A percentile compares a stretch with the other conserved stretches of the same genome.
Conservation (phyloP, 2,113 vertebrate species). For the Xenopus laevis region DNA sequence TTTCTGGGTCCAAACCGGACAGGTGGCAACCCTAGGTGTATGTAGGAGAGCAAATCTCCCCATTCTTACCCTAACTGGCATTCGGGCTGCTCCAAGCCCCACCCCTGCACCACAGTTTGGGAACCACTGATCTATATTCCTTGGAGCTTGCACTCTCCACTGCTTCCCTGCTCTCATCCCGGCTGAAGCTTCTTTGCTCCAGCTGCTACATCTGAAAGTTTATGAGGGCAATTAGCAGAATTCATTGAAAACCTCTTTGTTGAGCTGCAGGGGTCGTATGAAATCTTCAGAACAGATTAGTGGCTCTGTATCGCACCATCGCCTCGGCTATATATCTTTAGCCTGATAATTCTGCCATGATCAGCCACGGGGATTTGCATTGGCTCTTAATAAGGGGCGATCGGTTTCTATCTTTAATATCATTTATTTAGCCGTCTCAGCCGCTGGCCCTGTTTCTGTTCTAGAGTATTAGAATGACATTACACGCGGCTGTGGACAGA, state of each 20-base stretch:
- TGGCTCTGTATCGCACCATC: neutral
- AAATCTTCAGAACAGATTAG: slow-evolving; percentile 36
- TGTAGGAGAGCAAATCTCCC: too few relatives aligned
- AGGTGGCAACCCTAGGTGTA: too few relatives aligned
- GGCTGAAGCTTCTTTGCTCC: neutral
- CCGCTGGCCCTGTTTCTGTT: neutral
- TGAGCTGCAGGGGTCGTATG: slow-evolving; percentile 31
- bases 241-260: slow-evolving; percentile 30
- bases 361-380: slow-evolving; percentile 25
- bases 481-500: slow-evolving; percentile 21
- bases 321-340: slow-evolving; percentile 20
- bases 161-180: slow-evolving; percentile 1
- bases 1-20: too few relatives aligned
- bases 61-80: too few relatives aligned
- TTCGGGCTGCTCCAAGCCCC: too few relatives aligned
- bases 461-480: slow-evolving; percentile 34
- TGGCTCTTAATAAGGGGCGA: slow-evolving; percentile 25
- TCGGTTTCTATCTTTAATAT: neutral
- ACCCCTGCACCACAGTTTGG: too few relatives aligned
- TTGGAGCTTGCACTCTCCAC: neutral
- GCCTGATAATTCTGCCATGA: slow-evolving; percentile 38
- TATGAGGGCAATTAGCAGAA: slow-evolving; percentile 22
- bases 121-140: too few relatives aligned
- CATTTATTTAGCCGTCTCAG: neutral
- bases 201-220: slow-evolving; percentile 1